Conservation (phyloP, 1,140 invertebrate species). For the Drosophila nigrodunni region DNA sequence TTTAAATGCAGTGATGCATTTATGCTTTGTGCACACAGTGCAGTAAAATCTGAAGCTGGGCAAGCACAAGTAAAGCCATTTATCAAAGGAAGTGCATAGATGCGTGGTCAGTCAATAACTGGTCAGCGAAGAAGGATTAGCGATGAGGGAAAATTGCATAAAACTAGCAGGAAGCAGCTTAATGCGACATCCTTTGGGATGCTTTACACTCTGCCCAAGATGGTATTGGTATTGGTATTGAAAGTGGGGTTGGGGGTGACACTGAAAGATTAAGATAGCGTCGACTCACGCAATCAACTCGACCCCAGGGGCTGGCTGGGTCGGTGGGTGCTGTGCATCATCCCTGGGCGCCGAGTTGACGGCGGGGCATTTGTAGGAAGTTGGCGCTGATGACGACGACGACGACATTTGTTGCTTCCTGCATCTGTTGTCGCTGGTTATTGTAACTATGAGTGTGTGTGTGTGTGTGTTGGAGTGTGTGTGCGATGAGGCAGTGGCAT, state of each 20-base stretch:
- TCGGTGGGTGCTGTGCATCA: slow-evolving; percentile 51
- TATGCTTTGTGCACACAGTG: too few relatives aligned
- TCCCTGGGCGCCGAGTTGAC: slow-evolving; percentile 42
- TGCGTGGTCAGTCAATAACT: slow-evolving; percentile 19
- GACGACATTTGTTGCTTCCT: slow-evolving; percentile 74
- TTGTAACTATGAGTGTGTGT: slow-evolving; percentile 32
- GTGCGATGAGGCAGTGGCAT: slow-evolving; percentile 49
- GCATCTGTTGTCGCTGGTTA: slow-evolving; percentile 76
- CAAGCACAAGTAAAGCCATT: slow-evolving; percentile 6
- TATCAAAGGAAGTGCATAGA: neutral
- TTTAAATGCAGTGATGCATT: too few relatives aligned
- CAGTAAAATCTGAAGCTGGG: neutral
- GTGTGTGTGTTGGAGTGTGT: slow-evolving; percentile 12
- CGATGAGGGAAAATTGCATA: slow-evolving; percentile 30
- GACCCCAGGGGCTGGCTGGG: neutral
- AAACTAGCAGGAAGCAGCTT: slow-evolving; percentile 22
- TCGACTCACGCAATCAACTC: slow-evolving; percentile 58
- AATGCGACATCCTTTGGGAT: slow-evolving; percentile 23
- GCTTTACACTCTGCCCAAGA: neutral
- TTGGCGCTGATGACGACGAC: slow-evolving; percentile 33
- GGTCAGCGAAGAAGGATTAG: slow-evolving; percentile 22
- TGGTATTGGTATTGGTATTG: too few relatives aligned
- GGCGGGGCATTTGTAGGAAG: slow-evolving; percentile 61
- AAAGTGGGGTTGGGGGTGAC: slow-evolving; percentile 36
- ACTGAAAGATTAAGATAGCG: slow-evolving; percentile 61